Conservation (phyloP, 1,140 invertebrate species). For the Tetraneura akinire region DNA sequence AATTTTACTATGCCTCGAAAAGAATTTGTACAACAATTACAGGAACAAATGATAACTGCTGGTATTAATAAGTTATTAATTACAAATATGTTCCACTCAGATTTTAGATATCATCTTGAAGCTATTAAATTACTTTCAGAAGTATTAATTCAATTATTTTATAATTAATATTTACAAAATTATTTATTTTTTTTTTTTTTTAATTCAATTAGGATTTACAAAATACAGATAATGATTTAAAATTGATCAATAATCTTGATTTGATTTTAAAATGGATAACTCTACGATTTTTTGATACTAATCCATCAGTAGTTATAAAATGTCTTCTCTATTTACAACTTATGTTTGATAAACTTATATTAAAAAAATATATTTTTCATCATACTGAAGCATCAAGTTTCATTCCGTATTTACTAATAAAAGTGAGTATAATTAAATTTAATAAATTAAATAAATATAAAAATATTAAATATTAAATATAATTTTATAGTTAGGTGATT, state of each 20-base stretch:
- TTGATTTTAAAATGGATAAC: constrained; percentile 96
- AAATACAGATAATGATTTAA: constrained; percentile 70
- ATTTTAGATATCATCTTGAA: constrained; percentile 96
- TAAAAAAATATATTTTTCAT: constrained; percentile 79
- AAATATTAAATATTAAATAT: neutral
- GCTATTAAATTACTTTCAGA: constrained; percentile 88
- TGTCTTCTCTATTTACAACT: constrained; percentile 86
- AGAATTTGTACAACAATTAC: constrained; percentile 90
- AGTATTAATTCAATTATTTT: constrained; percentile 58
- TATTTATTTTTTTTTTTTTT: neutral
- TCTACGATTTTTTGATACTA: constrained; percentile 95
- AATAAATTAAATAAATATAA: neutral
- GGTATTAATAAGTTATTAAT: constrained; percentile 84
- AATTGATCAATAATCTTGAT: constrained; percentile 88
- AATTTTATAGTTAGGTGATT: constrained; percentile 79
- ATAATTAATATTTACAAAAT: constrained; percentile 15
- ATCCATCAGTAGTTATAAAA: constrained; percentile 93
- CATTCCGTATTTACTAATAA: constrained; percentile 89
- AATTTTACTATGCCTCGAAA: constrained; percentile 90
- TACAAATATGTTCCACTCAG: constrained; percentile 89
- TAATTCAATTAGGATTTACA: constrained; percentile 23
- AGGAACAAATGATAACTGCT: constrained; percentile 86
- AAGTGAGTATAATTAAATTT: constrained; percentile 63
- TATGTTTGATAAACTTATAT: constrained; percentile 79
- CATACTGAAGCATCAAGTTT: constrained; percentile 92